Conservation (phyloP, 2,113 vertebrate genomes). For the Oenanthe melanoleuca region DNA sequence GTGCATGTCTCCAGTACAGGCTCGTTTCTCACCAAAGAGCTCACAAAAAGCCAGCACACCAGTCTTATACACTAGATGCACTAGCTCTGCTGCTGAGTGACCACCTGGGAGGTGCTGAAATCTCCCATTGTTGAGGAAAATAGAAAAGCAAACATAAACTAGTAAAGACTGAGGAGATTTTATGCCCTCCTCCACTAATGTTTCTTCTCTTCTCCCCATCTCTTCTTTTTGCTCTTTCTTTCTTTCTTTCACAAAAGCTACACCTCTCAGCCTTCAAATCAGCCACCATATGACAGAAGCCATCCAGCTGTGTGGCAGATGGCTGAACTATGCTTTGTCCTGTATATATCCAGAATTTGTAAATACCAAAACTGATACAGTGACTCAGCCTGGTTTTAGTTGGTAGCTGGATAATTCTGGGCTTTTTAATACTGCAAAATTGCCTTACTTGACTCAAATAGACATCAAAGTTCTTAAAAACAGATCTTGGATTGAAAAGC, state of each 20-base stretch:
- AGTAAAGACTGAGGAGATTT: neutral
- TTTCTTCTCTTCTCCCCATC: neutral
- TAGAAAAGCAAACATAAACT: neutral
- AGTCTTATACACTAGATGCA: neutral
- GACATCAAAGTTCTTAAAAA: neutral
- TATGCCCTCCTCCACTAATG: neutral
- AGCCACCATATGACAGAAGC: neutral
- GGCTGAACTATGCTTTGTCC: neutral
- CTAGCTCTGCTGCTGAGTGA: neutral
- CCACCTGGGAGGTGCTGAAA: neutral
- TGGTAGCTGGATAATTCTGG: neutral
- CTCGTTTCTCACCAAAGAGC: neutral
- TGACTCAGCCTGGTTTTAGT: neutral
- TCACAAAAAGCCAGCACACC: neutral
- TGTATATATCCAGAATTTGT: neutral
- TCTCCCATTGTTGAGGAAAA: neutral
- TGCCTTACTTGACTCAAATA: neutral
- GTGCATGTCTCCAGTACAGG: neutral
- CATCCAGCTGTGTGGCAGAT: slow-evolving; percentile 17
- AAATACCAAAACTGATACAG: neutral
- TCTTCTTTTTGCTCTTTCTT: neutral
- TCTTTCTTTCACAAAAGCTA: neutral
- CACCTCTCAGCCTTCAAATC: neutral
- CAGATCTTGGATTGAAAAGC: neutral
- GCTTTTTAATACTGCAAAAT: neutral